Evolutionary conservation across 1,140 invertebrate species (phyloP).

Genomic region (Eriosoma lanigerum): DNA sequence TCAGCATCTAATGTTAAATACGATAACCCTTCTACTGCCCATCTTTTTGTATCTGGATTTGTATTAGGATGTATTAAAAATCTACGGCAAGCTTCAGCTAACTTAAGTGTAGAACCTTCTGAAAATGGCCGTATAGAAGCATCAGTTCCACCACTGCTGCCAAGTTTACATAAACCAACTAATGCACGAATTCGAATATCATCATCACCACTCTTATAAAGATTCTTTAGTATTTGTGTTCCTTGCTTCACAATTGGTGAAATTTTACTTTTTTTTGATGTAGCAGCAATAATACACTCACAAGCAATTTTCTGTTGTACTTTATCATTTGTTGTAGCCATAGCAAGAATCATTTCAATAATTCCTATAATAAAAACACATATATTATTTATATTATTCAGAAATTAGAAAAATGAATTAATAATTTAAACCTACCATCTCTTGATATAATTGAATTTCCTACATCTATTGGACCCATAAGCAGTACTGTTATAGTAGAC

Average conservation of each 20-base stretch:
- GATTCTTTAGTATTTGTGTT: constrained; percentile 88
- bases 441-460: constrained; percentile 89
- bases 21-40: constrained; percentile 96
- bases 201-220: constrained; percentile 91
- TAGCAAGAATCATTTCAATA: constrained; percentile 93
- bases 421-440: constrained; percentile 62
- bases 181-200: constrained; percentile 84
- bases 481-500: constrained; percentile 85
- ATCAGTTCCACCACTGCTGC: constrained; percentile 94
- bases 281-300: constrained; percentile 93
- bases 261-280: constrained; percentile 97
- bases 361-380: constrained; percentile 64
- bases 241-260: constrained; percentile 87
- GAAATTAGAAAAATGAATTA: too few species aligned
- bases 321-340: constrained; percentile 84
- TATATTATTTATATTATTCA: too few species aligned
- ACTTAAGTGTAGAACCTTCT: constrained; percentile 89
- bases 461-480: constrained; percentile 90
- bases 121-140: constrained; percentile 90
- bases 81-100: constrained; percentile 89
- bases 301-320: constrained; percentile 92
- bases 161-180: constrained; percentile 95
- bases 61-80: constrained; percentile 86
- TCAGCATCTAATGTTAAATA: constrained; percentile 97
- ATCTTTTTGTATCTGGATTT: constrained; percentile 86